phyloP scores from a whole-genome alignment of 1,140 invertebrate species.

The Drosophila ercepeae region DNA sequence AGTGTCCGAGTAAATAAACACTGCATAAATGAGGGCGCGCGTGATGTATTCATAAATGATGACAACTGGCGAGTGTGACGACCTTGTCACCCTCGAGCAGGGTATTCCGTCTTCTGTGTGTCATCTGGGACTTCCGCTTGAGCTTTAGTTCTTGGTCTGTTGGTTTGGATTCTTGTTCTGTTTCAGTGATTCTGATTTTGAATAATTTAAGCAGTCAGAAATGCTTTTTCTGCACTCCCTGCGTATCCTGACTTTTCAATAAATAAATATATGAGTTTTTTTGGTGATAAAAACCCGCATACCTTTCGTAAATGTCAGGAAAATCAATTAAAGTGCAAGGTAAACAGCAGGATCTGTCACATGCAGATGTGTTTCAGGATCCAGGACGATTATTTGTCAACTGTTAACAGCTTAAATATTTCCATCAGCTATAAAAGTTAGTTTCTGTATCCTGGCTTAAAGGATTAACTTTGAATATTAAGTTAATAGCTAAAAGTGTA shows the following conservation, averaged over 20 bases:
- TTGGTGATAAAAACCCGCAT: too few relatives aligned
- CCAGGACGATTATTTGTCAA: constrained; percentile 3
- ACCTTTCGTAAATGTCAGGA: neutral
- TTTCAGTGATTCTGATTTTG: constrained; percentile 9
- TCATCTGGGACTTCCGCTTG: neutral
- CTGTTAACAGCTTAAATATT: neutral
- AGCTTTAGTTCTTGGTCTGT: neutral
- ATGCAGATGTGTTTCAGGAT: constrained; percentile 12
- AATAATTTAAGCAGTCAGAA: constrained; percentile 22
- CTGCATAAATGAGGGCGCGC: constrained; percentile 60
- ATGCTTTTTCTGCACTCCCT: too few relatives aligned
- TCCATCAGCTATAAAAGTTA: neutral
- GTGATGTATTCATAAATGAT: constrained; percentile 51
- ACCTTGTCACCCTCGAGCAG: constrained; percentile 38
- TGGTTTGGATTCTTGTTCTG: too few relatives aligned
- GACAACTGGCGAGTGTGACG: constrained; percentile 22
- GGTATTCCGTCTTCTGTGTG: neutral
- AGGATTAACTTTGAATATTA: neutral
- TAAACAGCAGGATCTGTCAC: constrained; percentile 38
- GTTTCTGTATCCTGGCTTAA: neutral
- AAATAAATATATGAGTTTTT: neutral
- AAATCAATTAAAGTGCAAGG: constrained; percentile 40
- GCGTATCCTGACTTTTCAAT: constrained; percentile 22
- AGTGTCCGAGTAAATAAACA: constrained; percentile 42
- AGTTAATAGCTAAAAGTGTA: too few relatives aligned